Evolutionary conservation across 2,797 vertebrate genomes (phyloP), one percentile per base, ranked within the genome.

Genomic region (Notolepis coatsorum): DNA sequence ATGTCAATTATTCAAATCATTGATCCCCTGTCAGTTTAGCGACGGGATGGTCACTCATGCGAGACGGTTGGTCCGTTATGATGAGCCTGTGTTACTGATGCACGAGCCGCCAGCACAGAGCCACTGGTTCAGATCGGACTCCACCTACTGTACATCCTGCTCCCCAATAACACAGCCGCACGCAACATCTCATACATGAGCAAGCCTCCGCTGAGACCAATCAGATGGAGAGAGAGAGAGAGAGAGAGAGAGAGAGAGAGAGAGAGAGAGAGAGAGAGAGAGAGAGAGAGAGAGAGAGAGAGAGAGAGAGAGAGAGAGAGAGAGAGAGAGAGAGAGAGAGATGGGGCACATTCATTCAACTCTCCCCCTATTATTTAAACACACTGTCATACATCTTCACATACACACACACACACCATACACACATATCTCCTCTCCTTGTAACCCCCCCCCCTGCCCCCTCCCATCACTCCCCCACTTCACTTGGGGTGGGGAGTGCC

Each of bases 1-100:
- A 10, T 64, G 46, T 84, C 1, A 84, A 85, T 89, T 65, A 82
- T 80, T 89, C 55, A 86, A 4, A 20, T 20, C 37, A 77, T 84
- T 57, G 43, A 69, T 78, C 73, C 61, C 28, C 37, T 43, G 61
- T 59, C 53, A 20, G 21, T 55, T 48, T 24, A 31, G 63, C 46
- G 39, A 74, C 35, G 38, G n/a, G 9, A 58, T 17, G 39, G 9
- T 35, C 46, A 9, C 3, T 49, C 46, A 47, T 50, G 61, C 56
- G n/a, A 17, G 33, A 49, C 3, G 12, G 17, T 33, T 17, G 35
- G 45, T n/a, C 45, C 45, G 15, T 13, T 6, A 39, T 58, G 55
- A 45, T 21, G 45, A 45, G 9, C 21, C 20, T 27, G 28, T 30
- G 28, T 18, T 38, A 27, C 7, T n/a, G 23, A 24, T 27, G 49